A percentile compares a stretch with the other conserved stretches of the same genome.
Evolutionary conservation across 2,113 vertebrate species (phyloP).

Genomic region (Melanostigma gelatinosum): DNA sequence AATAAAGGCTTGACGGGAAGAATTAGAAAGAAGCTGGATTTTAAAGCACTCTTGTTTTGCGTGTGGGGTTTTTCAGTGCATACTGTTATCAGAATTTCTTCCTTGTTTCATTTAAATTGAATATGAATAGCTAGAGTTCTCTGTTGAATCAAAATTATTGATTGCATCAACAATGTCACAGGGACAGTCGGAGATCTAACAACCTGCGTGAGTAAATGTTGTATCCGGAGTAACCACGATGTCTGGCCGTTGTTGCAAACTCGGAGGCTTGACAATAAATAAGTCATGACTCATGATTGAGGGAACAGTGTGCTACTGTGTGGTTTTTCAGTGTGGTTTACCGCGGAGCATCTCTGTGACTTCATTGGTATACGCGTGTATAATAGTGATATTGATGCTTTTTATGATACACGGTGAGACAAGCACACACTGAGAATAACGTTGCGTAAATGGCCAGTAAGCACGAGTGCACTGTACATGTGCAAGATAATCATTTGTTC

Average conservation of each 20-base stretch:
- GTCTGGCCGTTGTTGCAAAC: not conserved
- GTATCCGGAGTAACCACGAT: not conserved
- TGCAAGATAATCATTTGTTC: not conserved
- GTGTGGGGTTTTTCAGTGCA: not conserved
- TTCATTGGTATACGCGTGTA: not conserved
- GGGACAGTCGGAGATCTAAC: not conserved
- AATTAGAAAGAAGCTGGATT: slow-evolving; percentile 22
- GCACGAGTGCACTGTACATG: not conserved
- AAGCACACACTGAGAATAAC: not conserved
- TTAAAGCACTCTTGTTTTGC: not conserved
- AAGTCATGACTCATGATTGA: not conserved
- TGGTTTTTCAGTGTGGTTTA: not conserved
- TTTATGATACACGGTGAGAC: not conserved
- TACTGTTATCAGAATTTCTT: not conserved
- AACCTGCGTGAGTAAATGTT: not conserved
- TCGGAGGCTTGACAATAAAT: not conserved
- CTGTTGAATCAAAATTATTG: not conserved
- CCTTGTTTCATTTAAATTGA: not conserved
- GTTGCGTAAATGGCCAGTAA: not conserved
- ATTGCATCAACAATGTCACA: not conserved
- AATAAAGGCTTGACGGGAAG: slow-evolving; percentile 64
- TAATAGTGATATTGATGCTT: slow-evolving; percentile 2
- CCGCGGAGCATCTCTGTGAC: not conserved
- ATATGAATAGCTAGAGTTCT: not conserved
- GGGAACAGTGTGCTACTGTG: not conserved